These are phyloP conservation scores for Paradoxurus hermaphroditus DNA, from an alignment of 2,113 vertebrate species.

Conservation along the genomic window DNA sequence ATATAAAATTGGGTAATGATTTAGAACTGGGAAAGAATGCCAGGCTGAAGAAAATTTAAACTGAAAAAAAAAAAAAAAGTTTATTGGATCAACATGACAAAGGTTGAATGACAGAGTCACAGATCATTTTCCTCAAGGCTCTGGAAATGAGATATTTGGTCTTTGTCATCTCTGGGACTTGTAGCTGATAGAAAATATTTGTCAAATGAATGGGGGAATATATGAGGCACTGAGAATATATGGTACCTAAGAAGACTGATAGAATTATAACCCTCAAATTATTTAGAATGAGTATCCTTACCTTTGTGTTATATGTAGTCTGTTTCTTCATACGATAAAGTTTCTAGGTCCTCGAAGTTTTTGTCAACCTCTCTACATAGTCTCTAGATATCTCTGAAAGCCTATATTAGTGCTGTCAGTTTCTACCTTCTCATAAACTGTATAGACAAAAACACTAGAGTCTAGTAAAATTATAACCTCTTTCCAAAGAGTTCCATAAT, in stretches of 20 bases:
- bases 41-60: not conserved
- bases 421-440: slow-evolving; percentile 29
- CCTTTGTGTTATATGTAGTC: not conserved
- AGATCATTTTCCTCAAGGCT: not conserved
- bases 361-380: not conserved
- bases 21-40: not conserved
- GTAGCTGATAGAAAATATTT: not conserved
- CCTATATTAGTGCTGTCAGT: not conserved
- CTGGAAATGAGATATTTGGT: not conserved
- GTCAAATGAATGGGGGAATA: not conserved
- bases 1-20: not conserved
- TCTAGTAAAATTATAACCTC: slow-evolving; percentile 70
- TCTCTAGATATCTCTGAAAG: slow-evolving; percentile 6
- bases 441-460: slow-evolving; percentile 52
- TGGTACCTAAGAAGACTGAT: not conserved
- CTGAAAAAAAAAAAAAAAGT: not conserved
- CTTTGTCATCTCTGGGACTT: not conserved
- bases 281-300: not conserved
- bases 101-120: not conserved
- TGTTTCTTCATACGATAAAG: not conserved
- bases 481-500: slow-evolving; percentile 67
- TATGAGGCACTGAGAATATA: not conserved
- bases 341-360: not conserved
- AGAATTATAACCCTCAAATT: not conserved
- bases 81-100: not conserved